phyloP scores from a whole-genome alignment of 1,140 invertebrate genomes.

The Vanessa atalanta region DNA sequence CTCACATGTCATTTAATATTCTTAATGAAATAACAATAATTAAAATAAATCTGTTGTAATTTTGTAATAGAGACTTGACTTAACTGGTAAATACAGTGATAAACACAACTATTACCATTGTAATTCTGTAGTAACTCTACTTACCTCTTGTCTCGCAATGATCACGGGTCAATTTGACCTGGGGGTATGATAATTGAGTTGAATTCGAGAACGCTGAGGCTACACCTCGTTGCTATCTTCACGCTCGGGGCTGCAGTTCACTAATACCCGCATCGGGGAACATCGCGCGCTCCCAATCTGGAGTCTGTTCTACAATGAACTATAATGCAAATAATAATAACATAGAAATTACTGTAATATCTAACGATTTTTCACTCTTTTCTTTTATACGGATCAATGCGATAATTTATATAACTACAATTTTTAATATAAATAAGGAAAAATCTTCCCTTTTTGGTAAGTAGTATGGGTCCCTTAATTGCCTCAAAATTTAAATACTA shows the following conservation, averaged over 20 bases:
- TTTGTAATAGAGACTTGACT: too few relatives aligned
- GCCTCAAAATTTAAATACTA: too few relatives aligned
- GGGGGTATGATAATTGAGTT: conserved; percentile 62
- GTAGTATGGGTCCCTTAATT: too few relatives aligned
- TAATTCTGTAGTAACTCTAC: conserved; percentile 20
- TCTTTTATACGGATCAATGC: too few relatives aligned
- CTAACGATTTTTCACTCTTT: too few relatives aligned
- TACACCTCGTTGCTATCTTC: conserved; percentile 54
- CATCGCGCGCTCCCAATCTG: conserved; percentile 49
- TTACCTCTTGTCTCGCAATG: conserved; percentile 22
- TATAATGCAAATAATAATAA: neutral
- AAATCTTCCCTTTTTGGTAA: too few relatives aligned
- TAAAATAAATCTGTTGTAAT: too few relatives aligned
- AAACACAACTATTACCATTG: conserved; percentile 21
- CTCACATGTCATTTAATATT: too few relatives aligned
- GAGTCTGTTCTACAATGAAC: conserved; percentile 46
- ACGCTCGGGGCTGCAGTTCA: conserved; percentile 49
- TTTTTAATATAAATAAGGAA: neutral
- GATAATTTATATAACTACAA: too few relatives aligned
- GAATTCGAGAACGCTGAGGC: conserved; percentile 41
- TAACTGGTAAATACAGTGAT: neutral
- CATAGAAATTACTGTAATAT: too few relatives aligned
- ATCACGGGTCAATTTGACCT: conserved; percentile 45
- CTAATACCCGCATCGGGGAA: conserved; percentile 53
- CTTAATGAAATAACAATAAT: too few relatives aligned